Conservation (phyloP, 2,797 vertebrate species). For the Poliocrania exsul region DNA sequence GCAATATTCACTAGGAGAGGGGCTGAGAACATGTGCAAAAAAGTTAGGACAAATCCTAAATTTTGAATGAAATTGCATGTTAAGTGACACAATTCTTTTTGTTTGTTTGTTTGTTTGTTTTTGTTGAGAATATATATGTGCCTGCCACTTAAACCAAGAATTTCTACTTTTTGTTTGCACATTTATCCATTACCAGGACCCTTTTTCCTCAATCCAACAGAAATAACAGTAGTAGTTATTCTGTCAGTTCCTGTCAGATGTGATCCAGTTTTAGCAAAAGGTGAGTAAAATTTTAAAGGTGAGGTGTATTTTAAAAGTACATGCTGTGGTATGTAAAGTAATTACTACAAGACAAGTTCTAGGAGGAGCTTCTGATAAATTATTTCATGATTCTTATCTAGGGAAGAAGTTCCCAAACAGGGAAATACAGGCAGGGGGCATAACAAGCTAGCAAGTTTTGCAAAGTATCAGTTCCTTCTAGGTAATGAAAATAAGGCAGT, state of each 20-base stretch:
- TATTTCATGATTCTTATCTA: not conserved
- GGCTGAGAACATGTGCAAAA: not conserved
- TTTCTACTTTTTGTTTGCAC: not conserved
- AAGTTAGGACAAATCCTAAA: not conserved
- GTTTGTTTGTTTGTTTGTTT: not conserved
- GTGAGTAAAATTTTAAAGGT: not conserved
- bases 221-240: not conserved
- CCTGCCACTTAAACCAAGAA: not conserved
- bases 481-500: not conserved
- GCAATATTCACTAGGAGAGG: not conserved
- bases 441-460: not conserved
- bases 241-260: not conserved
- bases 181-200: not conserved
- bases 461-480: not conserved
- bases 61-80: not conserved
- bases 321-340: not conserved
- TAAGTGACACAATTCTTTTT: accelerated
- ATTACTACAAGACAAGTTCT: not conserved
- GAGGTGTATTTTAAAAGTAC: not conserved
- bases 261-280: not conserved
- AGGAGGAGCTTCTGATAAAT: not conserved
- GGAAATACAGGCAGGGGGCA: not conserved
- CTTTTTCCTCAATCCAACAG: not conserved
- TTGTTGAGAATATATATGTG: not conserved
- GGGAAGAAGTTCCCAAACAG: not conserved